These are phyloP conservation scores for Smittia sp. DNA, from an alignment of 2,888 invertebrate species.

Conservation along the genomic window DNA sequence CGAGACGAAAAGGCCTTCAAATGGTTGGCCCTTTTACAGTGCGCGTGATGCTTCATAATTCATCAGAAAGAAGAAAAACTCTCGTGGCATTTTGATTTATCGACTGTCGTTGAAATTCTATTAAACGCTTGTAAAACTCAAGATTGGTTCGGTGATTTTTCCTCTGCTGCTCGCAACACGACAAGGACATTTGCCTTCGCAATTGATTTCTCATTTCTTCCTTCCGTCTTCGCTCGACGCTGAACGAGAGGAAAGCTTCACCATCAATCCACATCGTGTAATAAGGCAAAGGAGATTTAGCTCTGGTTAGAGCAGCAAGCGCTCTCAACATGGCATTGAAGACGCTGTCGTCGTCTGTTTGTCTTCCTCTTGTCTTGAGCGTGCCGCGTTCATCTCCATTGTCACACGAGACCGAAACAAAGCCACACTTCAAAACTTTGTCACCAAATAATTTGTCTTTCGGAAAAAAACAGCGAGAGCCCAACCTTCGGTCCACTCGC, in stretches of 20 bases:
- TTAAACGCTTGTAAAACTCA: background rate
- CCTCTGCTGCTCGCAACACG: background rate
- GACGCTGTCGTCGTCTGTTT: background rate
- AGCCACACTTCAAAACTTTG: background rate
- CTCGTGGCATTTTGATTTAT: slow-evolving; percentile 14
- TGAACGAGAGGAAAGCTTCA: background rate
- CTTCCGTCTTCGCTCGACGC: background rate
- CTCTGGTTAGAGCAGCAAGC: background rate
- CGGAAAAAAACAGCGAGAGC: background rate
- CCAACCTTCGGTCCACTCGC: background rate
- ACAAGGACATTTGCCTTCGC: background rate
- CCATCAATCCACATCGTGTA: background rate
- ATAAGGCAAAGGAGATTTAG: background rate
- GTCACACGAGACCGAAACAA: background rate
- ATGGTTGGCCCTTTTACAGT: background rate
- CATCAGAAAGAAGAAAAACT: slow-evolving; percentile 12
- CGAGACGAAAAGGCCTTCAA: background rate
- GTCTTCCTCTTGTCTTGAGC: background rate
- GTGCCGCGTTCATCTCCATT: background rate
- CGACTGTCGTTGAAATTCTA: background rate
- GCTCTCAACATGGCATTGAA: background rate
- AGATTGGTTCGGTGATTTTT: background rate
- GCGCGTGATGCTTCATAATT: slow-evolving; percentile 20
- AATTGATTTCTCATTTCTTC: background rate
- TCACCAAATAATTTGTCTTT: background rate